Percentiles rank a stretch among this genome's conserved stretches.
Evolutionary conservation across 92 coral and sea anemone species (phyloP).

Genomic region (Porites rus): DNA sequence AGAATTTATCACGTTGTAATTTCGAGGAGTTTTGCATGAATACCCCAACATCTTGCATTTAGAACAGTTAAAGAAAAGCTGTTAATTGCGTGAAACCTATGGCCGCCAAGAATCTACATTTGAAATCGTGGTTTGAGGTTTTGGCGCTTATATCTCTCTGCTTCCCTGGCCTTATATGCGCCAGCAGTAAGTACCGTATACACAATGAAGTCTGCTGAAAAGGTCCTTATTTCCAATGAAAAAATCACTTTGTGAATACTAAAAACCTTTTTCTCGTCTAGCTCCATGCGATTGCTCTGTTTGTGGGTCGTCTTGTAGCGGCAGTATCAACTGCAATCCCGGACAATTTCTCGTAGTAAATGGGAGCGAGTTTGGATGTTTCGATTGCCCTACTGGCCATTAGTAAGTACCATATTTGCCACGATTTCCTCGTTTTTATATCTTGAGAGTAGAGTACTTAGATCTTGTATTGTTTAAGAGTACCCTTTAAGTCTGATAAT

Average conservation of each 20-base stretch:
- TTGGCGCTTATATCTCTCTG: slow-evolving; percentile 39
- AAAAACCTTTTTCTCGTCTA: slow-evolving; percentile 21
- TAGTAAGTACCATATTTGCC: slow-evolving; percentile 73
- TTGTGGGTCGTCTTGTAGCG: slow-evolving; percentile 87
- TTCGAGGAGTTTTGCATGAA: slow-evolving; percentile 15
- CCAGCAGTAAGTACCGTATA: slow-evolving; percentile 51
- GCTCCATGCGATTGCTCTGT: slow-evolving; percentile 94
- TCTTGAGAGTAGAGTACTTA: background rate
- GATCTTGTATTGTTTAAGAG: background rate
- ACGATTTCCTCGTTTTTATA: background rate
- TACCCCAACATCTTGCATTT: background rate
- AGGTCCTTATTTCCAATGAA: background rate
- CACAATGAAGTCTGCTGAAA: slow-evolving; percentile 13
- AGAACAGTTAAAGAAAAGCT: background rate
- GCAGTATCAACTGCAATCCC: slow-evolving; percentile 81
- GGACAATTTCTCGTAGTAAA: slow-evolving; percentile 85
- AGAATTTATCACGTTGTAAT: background rate
- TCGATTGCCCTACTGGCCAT: slow-evolving; percentile 86
- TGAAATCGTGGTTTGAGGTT: background rate
- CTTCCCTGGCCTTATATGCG: slow-evolving; percentile 54
- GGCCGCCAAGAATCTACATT: slow-evolving; percentile 6
- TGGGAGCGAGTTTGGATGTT: slow-evolving; percentile 79
- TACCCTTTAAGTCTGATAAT: background rate
- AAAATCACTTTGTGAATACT: background rate
- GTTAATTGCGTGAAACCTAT: background rate